phyloP scores from a whole-genome alignment of 2,888 invertebrate genomes.

The Drosophila yooni region DNA sequence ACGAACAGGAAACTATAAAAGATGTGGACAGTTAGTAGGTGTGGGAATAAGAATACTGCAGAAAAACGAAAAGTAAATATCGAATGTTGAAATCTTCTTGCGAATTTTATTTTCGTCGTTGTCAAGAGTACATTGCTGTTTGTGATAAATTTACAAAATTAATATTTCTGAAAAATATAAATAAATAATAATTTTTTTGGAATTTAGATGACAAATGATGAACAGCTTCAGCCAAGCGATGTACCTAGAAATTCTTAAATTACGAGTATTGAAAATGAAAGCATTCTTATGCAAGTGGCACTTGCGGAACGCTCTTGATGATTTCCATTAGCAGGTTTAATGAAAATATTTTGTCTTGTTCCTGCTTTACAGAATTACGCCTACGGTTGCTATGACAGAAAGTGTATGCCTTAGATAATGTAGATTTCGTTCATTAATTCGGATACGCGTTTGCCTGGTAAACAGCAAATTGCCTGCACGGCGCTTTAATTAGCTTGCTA shows the following conservation, averaged over 20 bases:
- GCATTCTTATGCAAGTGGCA: background rate
- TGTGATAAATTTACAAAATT: too few relatives aligned
- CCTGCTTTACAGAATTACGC: background rate
- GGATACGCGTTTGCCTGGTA: slow-evolving; percentile 40
- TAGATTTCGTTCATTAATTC: slow-evolving; percentile 58
- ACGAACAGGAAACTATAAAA: slow-evolving; percentile 6
- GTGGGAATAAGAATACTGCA: background rate
- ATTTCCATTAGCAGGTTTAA: background rate
- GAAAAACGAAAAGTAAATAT: background rate
- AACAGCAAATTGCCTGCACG: slow-evolving; percentile 10
- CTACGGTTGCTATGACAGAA: background rate
- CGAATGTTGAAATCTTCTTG: background rate
- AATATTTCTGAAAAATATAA: background rate
- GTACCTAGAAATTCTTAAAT: background rate
- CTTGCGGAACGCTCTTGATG: background rate
- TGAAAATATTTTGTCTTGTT: slow-evolving; percentile 7
- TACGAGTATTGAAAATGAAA: background rate
- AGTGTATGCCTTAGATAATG: slow-evolving; percentile 6
- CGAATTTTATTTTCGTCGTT: background rate
- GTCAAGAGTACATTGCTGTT: background rate
- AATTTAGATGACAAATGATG: background rate
- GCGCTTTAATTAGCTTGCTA: slow-evolving; percentile 39
- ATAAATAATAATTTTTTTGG: background rate
- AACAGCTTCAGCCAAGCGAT: background rate
- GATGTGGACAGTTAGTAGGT: slow-evolving; percentile 9